Percentiles rank a stretch among this genome's conserved stretches.
Conservation (phyloP, 2,797 vertebrate species). For the Sebastes dallii region DNA sequence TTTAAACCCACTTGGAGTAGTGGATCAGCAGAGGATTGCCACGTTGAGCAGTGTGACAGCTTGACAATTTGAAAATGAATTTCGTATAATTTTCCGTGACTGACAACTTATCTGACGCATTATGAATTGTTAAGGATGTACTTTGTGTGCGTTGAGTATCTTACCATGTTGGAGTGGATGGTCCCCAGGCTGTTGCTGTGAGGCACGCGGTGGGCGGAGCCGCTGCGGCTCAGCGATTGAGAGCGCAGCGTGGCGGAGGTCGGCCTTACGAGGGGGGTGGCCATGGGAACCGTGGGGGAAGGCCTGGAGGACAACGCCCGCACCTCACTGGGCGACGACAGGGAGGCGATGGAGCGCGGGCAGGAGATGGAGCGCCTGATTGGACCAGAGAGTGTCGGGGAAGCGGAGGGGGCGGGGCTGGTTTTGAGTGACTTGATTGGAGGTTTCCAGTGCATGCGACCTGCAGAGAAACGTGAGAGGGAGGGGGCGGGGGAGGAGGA, state of each 20-base stretch:
- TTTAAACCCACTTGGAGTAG: slow-evolving; percentile 8
- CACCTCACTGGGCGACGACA: slow-evolving; percentile 84
- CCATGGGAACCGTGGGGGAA: slow-evolving; percentile 56
- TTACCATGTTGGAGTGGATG: slow-evolving; percentile 87
- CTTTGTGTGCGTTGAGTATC: slow-evolving; percentile 52
- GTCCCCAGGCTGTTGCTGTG: slow-evolving; percentile 84
- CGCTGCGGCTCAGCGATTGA: slow-evolving; percentile 92
- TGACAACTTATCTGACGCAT: neutral
- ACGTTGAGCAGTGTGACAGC: neutral
- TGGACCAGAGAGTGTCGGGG: slow-evolving; percentile 82
- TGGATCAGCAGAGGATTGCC: neutral
- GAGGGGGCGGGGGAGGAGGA: neutral
- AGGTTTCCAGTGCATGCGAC: slow-evolving; percentile 85
- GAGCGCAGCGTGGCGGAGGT: slow-evolving; percentile 87
- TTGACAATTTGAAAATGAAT: slow-evolving; percentile 5
- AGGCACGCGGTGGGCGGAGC: slow-evolving; percentile 83
- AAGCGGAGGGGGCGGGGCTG: slow-evolving; percentile 76
- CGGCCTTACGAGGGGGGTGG: slow-evolving; percentile 73
- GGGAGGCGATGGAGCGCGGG: slow-evolving; percentile 93
- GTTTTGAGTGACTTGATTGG: slow-evolving; percentile 81
- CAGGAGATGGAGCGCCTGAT: slow-evolving; percentile 96
- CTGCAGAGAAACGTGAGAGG: slow-evolving; percentile 59
- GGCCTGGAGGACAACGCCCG: slow-evolving; percentile 69
- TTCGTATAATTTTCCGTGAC: neutral
- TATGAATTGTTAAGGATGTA: neutral